phyloP scores from a whole-genome alignment of 2,888 invertebrate species.

The Eilema sororculum region DNA sequence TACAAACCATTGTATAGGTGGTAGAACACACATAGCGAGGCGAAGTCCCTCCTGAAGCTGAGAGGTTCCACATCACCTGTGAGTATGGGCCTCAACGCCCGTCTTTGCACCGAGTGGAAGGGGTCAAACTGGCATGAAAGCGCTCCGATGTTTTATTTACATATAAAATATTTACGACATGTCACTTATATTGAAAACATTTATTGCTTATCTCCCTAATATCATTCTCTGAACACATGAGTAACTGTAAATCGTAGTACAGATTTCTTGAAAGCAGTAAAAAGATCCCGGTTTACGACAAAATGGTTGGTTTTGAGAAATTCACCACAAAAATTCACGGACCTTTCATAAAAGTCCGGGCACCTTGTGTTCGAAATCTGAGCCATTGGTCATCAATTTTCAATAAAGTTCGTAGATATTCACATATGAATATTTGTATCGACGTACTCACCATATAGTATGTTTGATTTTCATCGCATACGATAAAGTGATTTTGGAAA shows the following conservation, averaged over 20 bases:
- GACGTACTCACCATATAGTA: background rate
- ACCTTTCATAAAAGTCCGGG: conserved; percentile 41
- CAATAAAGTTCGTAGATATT: background rate
- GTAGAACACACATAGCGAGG: too few relatives aligned
- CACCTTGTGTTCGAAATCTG: conserved; percentile 22
- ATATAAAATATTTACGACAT: conserved; percentile 22
- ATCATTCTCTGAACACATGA: conserved; percentile 22
- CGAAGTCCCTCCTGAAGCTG: too few relatives aligned
- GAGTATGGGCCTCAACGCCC: too few relatives aligned
- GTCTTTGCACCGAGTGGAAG: too few relatives aligned
- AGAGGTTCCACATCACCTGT: too few relatives aligned
- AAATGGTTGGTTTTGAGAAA: conserved; percentile 65
- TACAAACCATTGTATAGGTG: too few relatives aligned
- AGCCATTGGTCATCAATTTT: background rate
- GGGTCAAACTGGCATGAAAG: too few relatives aligned
- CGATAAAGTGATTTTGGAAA: too few relatives aligned
- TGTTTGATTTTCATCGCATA: background rate
- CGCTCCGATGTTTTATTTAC: too few relatives aligned
- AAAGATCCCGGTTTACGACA: conserved; percentile 67
- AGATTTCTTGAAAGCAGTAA: conserved; percentile 52
- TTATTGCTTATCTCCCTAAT: conserved; percentile 31
- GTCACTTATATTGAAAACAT: conserved; percentile 14
- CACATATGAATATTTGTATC: background rate
- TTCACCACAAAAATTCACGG: conserved; percentile 50
- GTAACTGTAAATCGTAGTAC: conserved; percentile 37